Base-by-base conservation (phyloP, 2,113 vertebrate species). In the Podarcis raffonei region DNA sequence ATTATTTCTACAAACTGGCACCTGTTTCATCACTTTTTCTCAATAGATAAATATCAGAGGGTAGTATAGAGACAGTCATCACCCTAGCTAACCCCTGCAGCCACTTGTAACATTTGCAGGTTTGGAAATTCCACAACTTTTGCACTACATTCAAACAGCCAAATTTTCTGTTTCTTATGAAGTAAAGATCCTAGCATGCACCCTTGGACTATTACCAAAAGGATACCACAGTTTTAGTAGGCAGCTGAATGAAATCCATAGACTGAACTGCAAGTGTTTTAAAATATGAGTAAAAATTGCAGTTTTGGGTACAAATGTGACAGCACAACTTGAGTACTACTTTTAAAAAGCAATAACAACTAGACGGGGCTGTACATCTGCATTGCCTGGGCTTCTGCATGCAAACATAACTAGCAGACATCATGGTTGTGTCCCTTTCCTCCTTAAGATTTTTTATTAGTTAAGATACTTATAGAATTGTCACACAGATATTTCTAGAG, bases 401-500 rank as follows among this genome's bases (percentile, higher is more conserved):
- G 42, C 42, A 42, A 42, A 42, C 42, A 30, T 18, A 57, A 20
- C 4, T 13, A 3, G 35, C 23, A 68, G 35, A 39, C 25, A n/a
- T 57, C 48, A 48, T 30, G 75, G 22, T 2, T 76, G 35, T 39
- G 8, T 39, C 37, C 16, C 37, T 20, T 8, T 4, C 9, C 22
- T 39, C 9, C 4, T 48, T 30, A 78, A 78, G 11, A 48, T 25
- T 11, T 3, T 62, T n/a, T 32, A 80, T 82, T 35, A 83, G 82
- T 65, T 48, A 42, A 30, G 20, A 65, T 2, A 1, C 39, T 42
- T 42, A 42, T 42, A 79, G 90, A 23, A 86, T 85, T 11, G 12
- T 37, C 62, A 16, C 75, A 3, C 22, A 82, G 85, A 18, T 68
- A 12, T 82, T 82, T 94, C 84, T 87, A 59, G 65, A 85, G 20